phyloP scores from a whole-genome alignment of 2,797 vertebrate genomes.

The Pygocentrus nattereri region DNA sequence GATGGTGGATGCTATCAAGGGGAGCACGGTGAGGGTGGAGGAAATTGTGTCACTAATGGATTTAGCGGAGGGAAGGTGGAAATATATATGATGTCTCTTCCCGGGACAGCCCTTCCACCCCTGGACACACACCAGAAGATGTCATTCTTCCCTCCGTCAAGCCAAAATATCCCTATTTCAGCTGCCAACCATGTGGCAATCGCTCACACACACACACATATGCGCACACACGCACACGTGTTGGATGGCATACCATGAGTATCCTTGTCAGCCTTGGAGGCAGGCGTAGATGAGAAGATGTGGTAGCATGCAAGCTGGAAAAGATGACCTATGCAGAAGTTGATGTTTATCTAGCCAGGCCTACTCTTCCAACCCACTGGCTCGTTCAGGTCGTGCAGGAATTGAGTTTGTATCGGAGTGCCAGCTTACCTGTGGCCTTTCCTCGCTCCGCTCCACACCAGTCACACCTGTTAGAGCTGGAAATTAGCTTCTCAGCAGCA shows the following conservation, averaged over 20 bases:
- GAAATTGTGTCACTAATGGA: conserved; percentile 77
- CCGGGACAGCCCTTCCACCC: conserved; percentile 62
- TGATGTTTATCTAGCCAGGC: conserved; percentile 53
- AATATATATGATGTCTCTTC: conserved; percentile 53
- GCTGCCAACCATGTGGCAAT: conserved; percentile 43
- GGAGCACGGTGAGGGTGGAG: conserved; percentile 65
- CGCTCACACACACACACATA: conserved; percentile 14
- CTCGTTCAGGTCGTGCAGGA: conserved; percentile 39
- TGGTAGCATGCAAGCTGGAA: conserved; percentile 31
- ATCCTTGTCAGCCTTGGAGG: conserved; percentile 43
- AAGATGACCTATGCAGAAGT: conserved; percentile 62
- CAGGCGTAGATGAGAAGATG: conserved; percentile 26
- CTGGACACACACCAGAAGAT: conserved; percentile 62
- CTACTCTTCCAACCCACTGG: conserved; percentile 29
- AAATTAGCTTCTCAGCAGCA: conserved; percentile 76
- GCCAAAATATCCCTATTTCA: conserved; percentile 49
- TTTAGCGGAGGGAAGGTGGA: conserved; percentile 59
- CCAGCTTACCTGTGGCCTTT: conserved; percentile 65
- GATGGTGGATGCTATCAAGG: conserved; percentile 80
- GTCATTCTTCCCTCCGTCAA: conserved; percentile 64
- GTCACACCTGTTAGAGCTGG: conserved; percentile 82
- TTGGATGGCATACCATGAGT: conserved; percentile 10
- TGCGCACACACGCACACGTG: not conserved
- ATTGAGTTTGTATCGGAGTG: conserved; percentile 22
- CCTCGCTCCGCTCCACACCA: conserved; percentile 57